Evolutionary conservation across 1,140 invertebrate genomes (phyloP).

Genomic region (Luehdorfia chinensis): DNA sequence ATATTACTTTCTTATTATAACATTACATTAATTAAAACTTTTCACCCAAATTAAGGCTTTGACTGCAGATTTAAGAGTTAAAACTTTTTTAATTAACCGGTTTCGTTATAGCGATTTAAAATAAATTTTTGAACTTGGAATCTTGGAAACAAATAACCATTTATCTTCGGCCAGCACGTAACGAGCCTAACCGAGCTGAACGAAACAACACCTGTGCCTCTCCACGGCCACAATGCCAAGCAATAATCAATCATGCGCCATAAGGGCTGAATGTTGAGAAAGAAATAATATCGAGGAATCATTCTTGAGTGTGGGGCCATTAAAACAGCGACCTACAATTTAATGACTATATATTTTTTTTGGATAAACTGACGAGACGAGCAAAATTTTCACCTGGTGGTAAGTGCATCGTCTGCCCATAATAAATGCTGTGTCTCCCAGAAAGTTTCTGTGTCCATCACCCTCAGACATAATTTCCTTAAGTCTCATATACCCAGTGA

Average conservation of each 20-base stretch:
- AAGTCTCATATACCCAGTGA: too few relatives aligned
- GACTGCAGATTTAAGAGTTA: neutral
- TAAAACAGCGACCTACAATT: neutral
- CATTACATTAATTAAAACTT: neutral
- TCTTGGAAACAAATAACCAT: too few relatives aligned
- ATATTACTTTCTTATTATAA: neutral
- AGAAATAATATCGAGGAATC: constrained; percentile 5
- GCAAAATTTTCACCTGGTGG: too few relatives aligned
- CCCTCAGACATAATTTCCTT: too few relatives aligned
- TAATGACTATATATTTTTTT: too few relatives aligned
- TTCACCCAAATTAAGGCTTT: neutral
- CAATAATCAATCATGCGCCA: constrained; percentile 2
- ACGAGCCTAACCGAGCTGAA: neutral
- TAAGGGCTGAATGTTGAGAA: neutral
- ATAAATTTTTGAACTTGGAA: too few relatives aligned
- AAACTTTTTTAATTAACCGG: neutral
- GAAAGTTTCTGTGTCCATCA: too few relatives aligned
- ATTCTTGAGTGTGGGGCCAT: neutral
- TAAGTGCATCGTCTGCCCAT: too few relatives aligned
- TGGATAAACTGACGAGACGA: too few relatives aligned
- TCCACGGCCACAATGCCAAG: neutral
- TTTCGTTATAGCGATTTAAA: too few relatives aligned
- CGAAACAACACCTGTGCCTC: neutral
- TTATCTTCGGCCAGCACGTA: too few relatives aligned
- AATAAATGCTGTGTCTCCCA: too few relatives aligned